Evolutionary conservation across 1,140 invertebrate species (phyloP).

Genomic region (Drosophila varians): DNA sequence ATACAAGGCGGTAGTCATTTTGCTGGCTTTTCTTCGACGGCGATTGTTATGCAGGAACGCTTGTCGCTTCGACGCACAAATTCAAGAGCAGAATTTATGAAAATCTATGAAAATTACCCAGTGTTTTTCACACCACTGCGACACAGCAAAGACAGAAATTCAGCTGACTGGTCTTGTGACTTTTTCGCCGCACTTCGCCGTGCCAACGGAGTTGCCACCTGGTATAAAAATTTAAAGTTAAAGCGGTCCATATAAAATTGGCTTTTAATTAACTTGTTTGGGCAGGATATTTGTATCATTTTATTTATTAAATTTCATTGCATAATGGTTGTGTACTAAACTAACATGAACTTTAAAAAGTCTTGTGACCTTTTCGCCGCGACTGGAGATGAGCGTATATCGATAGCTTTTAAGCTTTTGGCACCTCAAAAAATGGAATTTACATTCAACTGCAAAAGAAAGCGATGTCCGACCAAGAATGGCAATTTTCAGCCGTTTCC

Average conservation of each 20-base stretch:
- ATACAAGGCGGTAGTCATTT: slow-evolving; percentile 88
- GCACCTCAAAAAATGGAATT: slow-evolving; percentile 52
- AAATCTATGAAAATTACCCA: slow-evolving; percentile 64
- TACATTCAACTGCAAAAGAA: slow-evolving; percentile 51
- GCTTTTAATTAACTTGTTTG: too few species aligned
- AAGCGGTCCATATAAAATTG: too few species aligned
- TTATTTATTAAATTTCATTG: not conserved
- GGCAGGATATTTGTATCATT: not conserved
- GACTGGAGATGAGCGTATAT: not conserved
- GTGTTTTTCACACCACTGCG: slow-evolving; percentile 78
- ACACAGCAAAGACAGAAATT: slow-evolving; percentile 71
- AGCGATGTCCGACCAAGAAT: slow-evolving; percentile 21
- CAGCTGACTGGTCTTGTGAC: slow-evolving; percentile 84
- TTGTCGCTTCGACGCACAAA: slow-evolving; percentile 54
- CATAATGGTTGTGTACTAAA: not conserved
- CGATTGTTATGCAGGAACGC: slow-evolving; percentile 23
- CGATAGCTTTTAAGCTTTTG: not conserved
- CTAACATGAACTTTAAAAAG: not conserved
- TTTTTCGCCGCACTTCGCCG: slow-evolving; percentile 45
- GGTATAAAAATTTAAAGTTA: not conserved
- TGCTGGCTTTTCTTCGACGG: slow-evolving; percentile 74
- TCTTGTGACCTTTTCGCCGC: slow-evolving; percentile 1
- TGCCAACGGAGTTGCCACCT: not conserved
- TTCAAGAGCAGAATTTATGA: slow-evolving; percentile 57
- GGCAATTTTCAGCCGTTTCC: slow-evolving; percentile 27